Evolutionary conservation across 2,113 vertebrate genomes (phyloP).

Genomic region (Craseonycteris thonglongyai): DNA sequence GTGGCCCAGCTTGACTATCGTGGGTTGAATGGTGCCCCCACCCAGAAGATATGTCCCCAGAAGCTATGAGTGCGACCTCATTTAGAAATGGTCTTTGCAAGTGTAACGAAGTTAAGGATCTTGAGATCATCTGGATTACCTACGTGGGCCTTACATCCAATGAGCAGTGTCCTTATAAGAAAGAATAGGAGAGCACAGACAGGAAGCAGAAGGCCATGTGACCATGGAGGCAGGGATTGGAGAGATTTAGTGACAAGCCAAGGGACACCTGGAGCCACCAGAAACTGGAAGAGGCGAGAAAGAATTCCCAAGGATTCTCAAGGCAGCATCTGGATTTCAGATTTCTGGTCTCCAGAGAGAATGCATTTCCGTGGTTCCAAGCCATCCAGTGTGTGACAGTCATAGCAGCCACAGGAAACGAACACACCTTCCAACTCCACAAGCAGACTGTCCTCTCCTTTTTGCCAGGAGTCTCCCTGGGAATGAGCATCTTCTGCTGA

Average conservation of each 20-base stretch:
- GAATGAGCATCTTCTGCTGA: background rate
- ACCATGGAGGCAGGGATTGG: background rate
- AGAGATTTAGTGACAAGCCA: background rate
- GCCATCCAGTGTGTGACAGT: background rate
- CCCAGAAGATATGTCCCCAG: background rate
- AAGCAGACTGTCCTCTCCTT: background rate
- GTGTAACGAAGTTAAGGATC: background rate
- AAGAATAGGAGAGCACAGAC: background rate
- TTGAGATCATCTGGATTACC: background rate
- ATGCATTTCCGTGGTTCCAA: background rate
- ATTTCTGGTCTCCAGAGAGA: background rate
- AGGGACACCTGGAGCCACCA: background rate
- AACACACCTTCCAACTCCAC: background rate
- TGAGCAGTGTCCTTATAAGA: background rate
- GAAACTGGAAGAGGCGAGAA: background rate
- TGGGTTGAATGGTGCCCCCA: no score
- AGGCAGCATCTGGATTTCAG: background rate
- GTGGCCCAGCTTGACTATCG: background rate
- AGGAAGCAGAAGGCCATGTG: background rate
- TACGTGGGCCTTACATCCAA: accelerated
- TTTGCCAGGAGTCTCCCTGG: background rate
- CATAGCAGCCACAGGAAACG: background rate
- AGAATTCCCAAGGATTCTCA: background rate
- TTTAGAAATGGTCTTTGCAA: background rate
- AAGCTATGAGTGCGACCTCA: background rate